These are phyloP conservation scores for Distichodus sexfasciatus DNA, from an alignment of 2,797 vertebrate species.

Conservation along the genomic window DNA sequence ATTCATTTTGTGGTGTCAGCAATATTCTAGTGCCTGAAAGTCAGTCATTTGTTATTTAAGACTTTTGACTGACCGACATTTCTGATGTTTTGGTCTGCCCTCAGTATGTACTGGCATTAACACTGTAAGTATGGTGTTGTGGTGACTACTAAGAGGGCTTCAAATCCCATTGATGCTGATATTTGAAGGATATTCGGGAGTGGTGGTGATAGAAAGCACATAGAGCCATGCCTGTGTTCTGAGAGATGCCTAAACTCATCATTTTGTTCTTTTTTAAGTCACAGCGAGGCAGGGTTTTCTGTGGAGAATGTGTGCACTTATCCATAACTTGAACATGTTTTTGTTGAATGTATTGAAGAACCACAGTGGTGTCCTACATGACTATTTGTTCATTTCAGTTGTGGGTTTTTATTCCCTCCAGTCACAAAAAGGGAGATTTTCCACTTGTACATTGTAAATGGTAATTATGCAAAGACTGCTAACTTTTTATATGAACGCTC, in stretches of 20 bases:
- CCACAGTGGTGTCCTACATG: conserved; percentile 62
- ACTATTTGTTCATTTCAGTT: conserved; percentile 60
- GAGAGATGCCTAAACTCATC: conserved; percentile 61
- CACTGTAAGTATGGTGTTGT: conserved; percentile 31
- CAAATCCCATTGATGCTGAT: conserved; percentile 20
- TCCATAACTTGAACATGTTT: conserved; percentile 66
- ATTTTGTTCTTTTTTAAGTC: conserved; percentile 60
- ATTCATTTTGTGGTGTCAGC: conserved; percentile 38
- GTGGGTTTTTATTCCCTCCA: conserved; percentile 57
- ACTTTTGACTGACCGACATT: conserved; percentile 36
- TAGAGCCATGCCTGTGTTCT: conserved; percentile 56
- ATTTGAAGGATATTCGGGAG: conserved; percentile 22
- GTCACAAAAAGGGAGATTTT: conserved; percentile 57
- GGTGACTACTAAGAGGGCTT: conserved; percentile 9
- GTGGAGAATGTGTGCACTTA: conserved; percentile 59
- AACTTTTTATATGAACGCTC: conserved; percentile 54
- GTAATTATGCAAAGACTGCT: conserved; percentile 66
- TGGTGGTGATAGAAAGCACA: conserved; percentile 54
- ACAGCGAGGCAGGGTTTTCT: conserved; percentile 48
- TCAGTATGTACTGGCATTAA: conserved; percentile 41
- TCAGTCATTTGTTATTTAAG: background rate
- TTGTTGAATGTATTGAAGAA: conserved; percentile 84
- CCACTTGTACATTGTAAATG: conserved; percentile 66
- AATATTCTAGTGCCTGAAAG: conserved; percentile 37
- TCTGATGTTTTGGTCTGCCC: conserved; percentile 13